Evolutionary conservation across 2,888 invertebrate species (phyloP).

Genomic region (Drosophila paranaensis): DNA sequence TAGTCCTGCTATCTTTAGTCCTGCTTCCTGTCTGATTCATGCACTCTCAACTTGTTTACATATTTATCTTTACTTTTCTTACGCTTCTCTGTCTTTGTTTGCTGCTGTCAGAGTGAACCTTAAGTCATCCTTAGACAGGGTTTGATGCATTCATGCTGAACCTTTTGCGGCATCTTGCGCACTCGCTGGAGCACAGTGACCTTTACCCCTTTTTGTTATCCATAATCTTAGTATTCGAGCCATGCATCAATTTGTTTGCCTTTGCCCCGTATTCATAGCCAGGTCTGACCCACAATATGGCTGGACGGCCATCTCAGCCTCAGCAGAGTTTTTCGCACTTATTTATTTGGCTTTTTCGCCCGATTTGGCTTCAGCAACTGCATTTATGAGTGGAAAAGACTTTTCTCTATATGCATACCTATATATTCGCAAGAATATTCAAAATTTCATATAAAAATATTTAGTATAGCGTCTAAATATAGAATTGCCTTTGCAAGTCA

Average conservation of each 20-base stretch:
- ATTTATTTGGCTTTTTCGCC: constrained; percentile 49
- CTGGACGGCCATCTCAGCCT: constrained; percentile 15
- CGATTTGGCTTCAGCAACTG: constrained; percentile 27
- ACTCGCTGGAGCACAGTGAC: background rate
- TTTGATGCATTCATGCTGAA: constrained; percentile 42
- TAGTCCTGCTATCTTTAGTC: background rate
- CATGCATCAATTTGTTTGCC: constrained; percentile 6
- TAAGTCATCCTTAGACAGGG: background rate
- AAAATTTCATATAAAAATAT: background rate
- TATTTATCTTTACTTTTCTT: constrained; percentile 34
- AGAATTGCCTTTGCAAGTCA: constrained; percentile 1
- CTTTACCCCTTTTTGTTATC: constrained; percentile 6
- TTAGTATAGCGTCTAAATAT: constrained; percentile 4
- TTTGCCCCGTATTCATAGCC: background rate
- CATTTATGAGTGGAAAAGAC: constrained; percentile 1
- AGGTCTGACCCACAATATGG: constrained; percentile 10
- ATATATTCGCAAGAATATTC: background rate
- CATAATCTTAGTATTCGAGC: background rate
- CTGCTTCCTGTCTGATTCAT: constrained; percentile 28
- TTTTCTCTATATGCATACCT: background rate
- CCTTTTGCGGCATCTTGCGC: background rate
- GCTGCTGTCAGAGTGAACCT: background rate
- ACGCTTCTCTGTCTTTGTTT: background rate
- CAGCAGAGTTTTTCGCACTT: constrained; percentile 40
- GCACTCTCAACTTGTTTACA: constrained; percentile 49